Conservation (phyloP, 2,888 invertebrate genomes). For the Mayetiola destructor region DNA sequence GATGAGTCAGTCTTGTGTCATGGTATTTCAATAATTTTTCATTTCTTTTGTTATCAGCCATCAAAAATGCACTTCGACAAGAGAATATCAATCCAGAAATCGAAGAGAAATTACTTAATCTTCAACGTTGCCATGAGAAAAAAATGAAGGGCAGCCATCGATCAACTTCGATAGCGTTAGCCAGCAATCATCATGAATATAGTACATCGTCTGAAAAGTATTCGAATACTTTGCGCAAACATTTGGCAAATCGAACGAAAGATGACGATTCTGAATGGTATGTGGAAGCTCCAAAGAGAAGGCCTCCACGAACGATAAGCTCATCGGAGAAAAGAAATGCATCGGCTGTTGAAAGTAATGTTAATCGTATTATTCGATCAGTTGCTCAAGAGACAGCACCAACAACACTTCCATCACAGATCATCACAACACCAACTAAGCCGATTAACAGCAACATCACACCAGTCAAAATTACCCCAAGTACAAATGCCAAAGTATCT, state of each 20-base stretch:
- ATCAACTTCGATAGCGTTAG: slow-evolving; percentile 15
- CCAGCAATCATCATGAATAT: slow-evolving; percentile 10
- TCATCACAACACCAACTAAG: slow-evolving; percentile 16
- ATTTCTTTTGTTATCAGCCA: slow-evolving; percentile 55
- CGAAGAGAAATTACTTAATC: slow-evolving; percentile 75
- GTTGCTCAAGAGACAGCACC: background rate
- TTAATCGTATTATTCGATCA: background rate
- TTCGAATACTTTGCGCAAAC: slow-evolving; percentile 23
- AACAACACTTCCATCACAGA: background rate
- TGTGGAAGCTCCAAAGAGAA: slow-evolving; percentile 31
- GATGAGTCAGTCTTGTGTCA: no score
- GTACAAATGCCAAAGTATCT: background rate
- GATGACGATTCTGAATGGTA: slow-evolving; percentile 37
- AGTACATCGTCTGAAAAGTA: background rate
- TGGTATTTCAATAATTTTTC: no score
- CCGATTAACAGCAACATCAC: background rate
- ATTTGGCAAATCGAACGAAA: slow-evolving; percentile 27
- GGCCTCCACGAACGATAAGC: background rate
- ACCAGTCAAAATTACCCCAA: background rate
- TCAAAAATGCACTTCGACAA: slow-evolving; percentile 81
- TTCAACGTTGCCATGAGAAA: slow-evolving; percentile 73
- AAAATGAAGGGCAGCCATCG: slow-evolving; percentile 43
- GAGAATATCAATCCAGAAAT: slow-evolving; percentile 85
- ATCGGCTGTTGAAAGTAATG: background rate
- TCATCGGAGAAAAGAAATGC: background rate